A percentile compares a stretch with the other conserved stretches of the same genome.
phyloP scores from a whole-genome alignment of 2,113 vertebrate species.

The Orycteropus afer region DNA sequence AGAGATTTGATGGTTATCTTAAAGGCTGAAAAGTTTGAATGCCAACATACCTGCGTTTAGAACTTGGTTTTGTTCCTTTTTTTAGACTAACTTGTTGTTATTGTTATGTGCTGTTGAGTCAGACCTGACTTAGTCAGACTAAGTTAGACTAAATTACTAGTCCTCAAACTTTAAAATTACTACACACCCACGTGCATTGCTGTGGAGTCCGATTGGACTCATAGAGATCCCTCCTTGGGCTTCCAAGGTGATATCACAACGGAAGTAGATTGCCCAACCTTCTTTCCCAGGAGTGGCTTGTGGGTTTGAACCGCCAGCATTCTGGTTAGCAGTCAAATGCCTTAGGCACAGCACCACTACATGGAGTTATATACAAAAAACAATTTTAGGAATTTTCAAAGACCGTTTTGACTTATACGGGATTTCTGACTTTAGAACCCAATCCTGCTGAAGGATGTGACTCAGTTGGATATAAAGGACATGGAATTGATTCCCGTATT shows the following conservation, averaged over 20 bases:
- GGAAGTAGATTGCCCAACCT: no score
- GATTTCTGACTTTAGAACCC: not conserved
- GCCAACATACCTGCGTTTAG: not conserved
- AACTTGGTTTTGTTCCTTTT: not conserved
- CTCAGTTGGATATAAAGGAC: not conserved
- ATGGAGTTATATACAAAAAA: not conserved
- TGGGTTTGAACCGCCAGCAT: no score
- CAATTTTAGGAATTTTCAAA: not conserved
- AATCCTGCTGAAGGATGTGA: not conserved
- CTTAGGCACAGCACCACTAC: no score
- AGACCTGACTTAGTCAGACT: no score
- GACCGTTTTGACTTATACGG: not conserved
- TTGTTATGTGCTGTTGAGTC: no score
- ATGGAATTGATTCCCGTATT: not conserved
- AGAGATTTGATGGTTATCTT: constrained; percentile 18
- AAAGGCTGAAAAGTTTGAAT: constrained; percentile 4
- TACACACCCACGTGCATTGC: no score
- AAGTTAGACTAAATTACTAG: not conserved
- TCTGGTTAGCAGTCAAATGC: no score
- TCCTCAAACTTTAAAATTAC: not conserved
- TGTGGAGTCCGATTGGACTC: no score
- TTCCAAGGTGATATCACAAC: no score
- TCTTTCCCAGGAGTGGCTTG: no score
- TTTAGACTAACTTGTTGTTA: not conserved
- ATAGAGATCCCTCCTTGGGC: no score